Evolutionary conservation across 2,888 invertebrate genomes (phyloP), one percentile per base, ranked within the genome.

Genomic region (Drosophila lacicola): DNA sequence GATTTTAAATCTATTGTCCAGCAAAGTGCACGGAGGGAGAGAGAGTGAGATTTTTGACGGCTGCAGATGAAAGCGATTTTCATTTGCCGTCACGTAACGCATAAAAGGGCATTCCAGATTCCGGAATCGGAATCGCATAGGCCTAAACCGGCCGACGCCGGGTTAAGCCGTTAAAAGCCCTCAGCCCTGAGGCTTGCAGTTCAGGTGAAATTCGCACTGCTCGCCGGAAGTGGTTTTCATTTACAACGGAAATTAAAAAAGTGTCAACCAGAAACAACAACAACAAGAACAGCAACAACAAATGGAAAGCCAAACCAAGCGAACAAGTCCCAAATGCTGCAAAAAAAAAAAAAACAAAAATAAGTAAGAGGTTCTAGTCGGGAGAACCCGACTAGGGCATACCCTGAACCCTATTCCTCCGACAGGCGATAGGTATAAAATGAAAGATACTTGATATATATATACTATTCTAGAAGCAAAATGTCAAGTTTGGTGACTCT

Each of bases 231-330:
- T 74, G 88, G 82, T 76, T 83, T 83, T 87, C 81, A 83, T 87
- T 85, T 89, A 83, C 71, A 89, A 67, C 88, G 88, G 84, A 85
- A 85, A 85, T 85, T 85, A 89, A 85, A 84, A 89, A 84, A 79
- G 25, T 88, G 86, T 73, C 83, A 79, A 64, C 75, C 64, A 53
- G 58, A 56, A 47, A 25, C 50, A 42, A 49, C 53, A 64, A 10
- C 14, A 39, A 37, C 36, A 49, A 19, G 19, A 37, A 11, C n/a
- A 13, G 17, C 17, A 47, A 11, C 14, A 36, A 29, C 44, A 70
- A 56, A 41, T 47, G 41, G 29, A 65, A 61, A 25, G 39, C 11
- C 25, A 25, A 55, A 36, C 36, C 49, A 50, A 21, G 21, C 41
- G 45, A 36, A 29, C 37, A 55, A 46, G 14, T 56, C 33, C 45